Evolutionary conservation across 2,113 vertebrate species (phyloP).

Genomic region (Enhydra lutris): DNA sequence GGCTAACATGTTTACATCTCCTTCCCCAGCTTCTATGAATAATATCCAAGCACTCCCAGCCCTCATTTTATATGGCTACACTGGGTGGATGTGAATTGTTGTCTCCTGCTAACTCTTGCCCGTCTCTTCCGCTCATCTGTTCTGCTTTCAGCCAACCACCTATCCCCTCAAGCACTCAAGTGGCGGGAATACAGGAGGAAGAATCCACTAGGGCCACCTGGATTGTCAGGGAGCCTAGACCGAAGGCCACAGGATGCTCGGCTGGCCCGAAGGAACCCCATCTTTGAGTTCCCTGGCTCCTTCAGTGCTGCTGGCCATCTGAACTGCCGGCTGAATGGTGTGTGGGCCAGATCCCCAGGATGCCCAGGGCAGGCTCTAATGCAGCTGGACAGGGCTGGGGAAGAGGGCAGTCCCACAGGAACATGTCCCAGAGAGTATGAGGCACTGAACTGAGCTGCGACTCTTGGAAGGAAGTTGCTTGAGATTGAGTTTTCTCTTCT

Average conservation of each 20-base stretch:
- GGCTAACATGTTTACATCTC: not conserved
- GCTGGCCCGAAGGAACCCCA: conserved; percentile 85
- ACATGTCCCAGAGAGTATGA: not conserved
- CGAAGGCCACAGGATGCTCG: conserved; percentile 83
- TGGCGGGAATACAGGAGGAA: conserved; percentile 96
- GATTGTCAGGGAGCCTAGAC: conserved; percentile 82
- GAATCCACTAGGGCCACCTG: conserved; percentile 93
- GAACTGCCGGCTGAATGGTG: conserved; percentile 88
- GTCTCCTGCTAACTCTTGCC: conserved; percentile 71
- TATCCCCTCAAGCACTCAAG: conserved; percentile 96
- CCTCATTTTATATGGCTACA: not conserved
- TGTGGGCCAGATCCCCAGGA: conserved; percentile 54
- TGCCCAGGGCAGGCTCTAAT: not conserved
- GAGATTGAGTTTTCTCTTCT: conserved; percentile 19
- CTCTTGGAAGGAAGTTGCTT: not conserved
- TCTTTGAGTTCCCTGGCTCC: conserved; percentile 91
- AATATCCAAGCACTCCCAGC: too few relatives aligned
- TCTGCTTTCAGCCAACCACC: conserved; percentile 89
- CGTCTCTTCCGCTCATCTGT: conserved; percentile 26
- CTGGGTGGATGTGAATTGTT: not conserved
- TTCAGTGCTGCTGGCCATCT: conserved; percentile 78
- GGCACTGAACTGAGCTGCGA: not conserved
- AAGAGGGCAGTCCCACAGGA: not conserved
- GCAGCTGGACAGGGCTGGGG: not conserved
- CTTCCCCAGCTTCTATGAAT: not conserved